Base-by-base conservation (phyloP, 2,888 invertebrate genomes). In the Pheosia gnoma region DNA sequence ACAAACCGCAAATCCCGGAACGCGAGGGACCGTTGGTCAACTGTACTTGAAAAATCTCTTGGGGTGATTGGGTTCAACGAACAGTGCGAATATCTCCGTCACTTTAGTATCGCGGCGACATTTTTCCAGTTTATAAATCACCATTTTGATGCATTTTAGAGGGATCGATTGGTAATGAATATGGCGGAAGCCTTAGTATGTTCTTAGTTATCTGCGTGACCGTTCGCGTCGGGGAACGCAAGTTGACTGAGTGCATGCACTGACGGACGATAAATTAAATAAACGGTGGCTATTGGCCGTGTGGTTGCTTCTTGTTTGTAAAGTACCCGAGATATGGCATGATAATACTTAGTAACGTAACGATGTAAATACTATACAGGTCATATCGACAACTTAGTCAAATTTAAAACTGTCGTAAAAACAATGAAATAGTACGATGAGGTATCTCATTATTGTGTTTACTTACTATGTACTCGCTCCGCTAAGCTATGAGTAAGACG, bases 101-200 rank as follows among this genome's bases (percentile, higher is more conserved):
- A 88, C 86, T 81, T 86, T 88, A 60, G 83, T 88, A 66, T 86
- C 88, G 64, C 85, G 81, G 68, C 89, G 87, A 77, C 85, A 85
- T 77, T 87, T 90, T 80, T 85, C 81, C 45, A 89, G 83, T 79
- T 87, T 88, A 79, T 80, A 80, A 71, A 83, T 85, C 74, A 89
- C 86, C 94, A 94, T 94, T 88, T 89, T 94, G 87, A 91, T 91
- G 85, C 94, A 94, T 93, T 88, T 88, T 92, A 80, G 70, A 70
- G 51, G 59, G 49, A 68, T 63, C 55, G 62, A 54, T 54, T n/a
- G 66, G 37, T 58, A 68, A 68, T 43, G 25, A 68, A 74, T 71
- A 73, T 74, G 73, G 71, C 77, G 68, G 80, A 78, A 78, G 78
- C 77, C 77, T 59, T 65, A 72, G 53, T 6, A 60, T 57, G 5